Evolutionary conservation across 2,113 vertebrate species (phyloP), one percentile per base, ranked within the genome.

Genomic region (Dicrurus megarhynchus): DNA sequence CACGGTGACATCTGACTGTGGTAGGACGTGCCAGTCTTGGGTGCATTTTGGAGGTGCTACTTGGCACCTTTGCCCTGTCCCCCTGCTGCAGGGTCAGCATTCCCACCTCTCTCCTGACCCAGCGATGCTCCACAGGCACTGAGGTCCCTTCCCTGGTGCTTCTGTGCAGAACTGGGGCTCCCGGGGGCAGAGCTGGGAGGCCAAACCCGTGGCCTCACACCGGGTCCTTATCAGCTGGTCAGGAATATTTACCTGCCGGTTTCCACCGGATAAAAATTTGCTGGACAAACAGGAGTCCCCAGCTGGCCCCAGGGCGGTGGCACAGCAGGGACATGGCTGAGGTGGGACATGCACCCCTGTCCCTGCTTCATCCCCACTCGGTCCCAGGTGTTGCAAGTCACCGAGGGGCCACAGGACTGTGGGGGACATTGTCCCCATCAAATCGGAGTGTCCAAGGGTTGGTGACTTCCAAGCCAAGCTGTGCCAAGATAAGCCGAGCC

Each of bases 231-330:
- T 96, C 92, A 3, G 55, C 74, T 0, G 3, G 32, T 26, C 4
- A 15, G 75, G 67, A 3, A 23, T 92, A 47, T 85, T 84, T 82
- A 76, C 57, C 84, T 24, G 39, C 82, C 9, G 10, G 64, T 93
- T 87, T 76, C 39, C 80, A 49, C 65, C 6, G 1, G 76, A 80
- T 87, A 50, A 68, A 83, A 94, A 42, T 3, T 27, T 42, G 3
- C 79, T 92, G 94, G 89, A 32, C 88, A 97, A 97, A 97, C 78
- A 95, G 84, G 89, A 94, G 89, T 7, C 74, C 53, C 88, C 59
- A 1, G 28, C 50, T 2, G 10, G 81, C 74, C 69, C 46, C 9
- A 3, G 55, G 90, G 90, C 1, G 32, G 73, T 44, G 77, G 87
- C 92, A 13, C 37, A 19, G 63, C 0, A 5, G 39, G 63, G 59